Base-by-base conservation (phyloP, 1,140 invertebrate species). In the Mactra quadrangularis region DNA sequence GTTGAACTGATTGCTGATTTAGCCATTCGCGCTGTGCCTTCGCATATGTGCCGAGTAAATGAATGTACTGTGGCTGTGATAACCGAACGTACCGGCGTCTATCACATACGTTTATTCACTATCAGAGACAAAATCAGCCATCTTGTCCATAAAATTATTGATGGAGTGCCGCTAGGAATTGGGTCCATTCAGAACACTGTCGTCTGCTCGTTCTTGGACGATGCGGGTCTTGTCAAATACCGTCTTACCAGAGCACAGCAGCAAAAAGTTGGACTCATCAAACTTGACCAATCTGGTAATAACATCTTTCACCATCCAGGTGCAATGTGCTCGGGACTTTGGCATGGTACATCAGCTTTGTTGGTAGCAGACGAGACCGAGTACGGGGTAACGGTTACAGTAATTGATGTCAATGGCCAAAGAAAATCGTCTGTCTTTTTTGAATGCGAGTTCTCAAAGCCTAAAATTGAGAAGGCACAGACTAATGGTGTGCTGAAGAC, bases 51-150 rank as follows among this genome's bases (percentile, higher is more conserved):
- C n/a, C 64, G 64, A 7, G 66, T 81, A 3, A 50, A 81, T 60
- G 62, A 71, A 22, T 52, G 55, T 50, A 70, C 77, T 19, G 77
- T 81, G 13, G 77, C 77, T 11, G 53, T 81, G 9, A 38, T 45
- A 4, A 81, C 77, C 11, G 77, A 81, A 38, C 41, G 77, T n/a
- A 31, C 53, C 6, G 41, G 41, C 19, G 45, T 53, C 25, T 81
- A 55, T 45, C 77, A 81, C 38, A 81, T 81, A 7, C 64, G 77
- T 22, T 53, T 81, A 3, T 81, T 81, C 57, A 81, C 77, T 7
- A 57, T 81, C 25, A 66, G 77, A 22, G 77, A 81, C 33, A 81
- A 81, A 59, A 81, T 81, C 7, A 31, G n/a, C 25, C 77, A 81
- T 45, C 71, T 71, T 59, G 77, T 81, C 15, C 77, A 81, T 17